Evolutionary conservation across 2,888 invertebrate species (phyloP).

Genomic region (Herminia tarsipennalis): DNA sequence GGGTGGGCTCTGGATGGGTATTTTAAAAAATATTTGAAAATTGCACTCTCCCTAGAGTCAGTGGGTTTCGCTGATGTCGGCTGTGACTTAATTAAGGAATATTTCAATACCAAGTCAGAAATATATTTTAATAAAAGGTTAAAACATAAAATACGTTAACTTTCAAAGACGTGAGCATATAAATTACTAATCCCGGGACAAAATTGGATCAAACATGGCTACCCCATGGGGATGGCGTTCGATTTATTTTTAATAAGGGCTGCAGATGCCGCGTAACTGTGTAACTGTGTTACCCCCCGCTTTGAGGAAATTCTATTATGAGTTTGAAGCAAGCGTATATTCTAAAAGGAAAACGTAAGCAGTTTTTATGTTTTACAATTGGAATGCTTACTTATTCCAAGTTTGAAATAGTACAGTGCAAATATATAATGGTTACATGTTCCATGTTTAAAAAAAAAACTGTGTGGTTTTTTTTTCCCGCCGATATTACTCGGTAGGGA

Average conservation of each 20-base stretch:
- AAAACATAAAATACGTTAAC: background rate
- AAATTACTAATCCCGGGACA: conserved; percentile 24
- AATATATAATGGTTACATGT: too few species aligned
- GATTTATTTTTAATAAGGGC: conserved; percentile 54
- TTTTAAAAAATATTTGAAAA: too few species aligned
- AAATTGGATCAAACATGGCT: conserved; percentile 39
- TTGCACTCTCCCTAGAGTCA: too few species aligned
- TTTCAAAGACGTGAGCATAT: conserved; percentile 4
- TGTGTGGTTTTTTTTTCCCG: too few species aligned
- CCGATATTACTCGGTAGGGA: too few species aligned
- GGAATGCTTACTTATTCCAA: too few species aligned
- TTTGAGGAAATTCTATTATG: conserved; percentile 13
- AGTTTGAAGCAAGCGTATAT: background rate
- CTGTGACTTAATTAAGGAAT: too few species aligned
- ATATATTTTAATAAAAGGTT: background rate
- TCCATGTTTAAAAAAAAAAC: too few species aligned
- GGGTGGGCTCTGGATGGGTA: too few species aligned
- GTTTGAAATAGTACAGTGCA: too few species aligned
- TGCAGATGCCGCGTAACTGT: conserved; percentile 45
- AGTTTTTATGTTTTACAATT: background rate
- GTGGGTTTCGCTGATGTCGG: too few species aligned
- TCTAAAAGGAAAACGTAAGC: background rate
- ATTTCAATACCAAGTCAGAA: background rate
- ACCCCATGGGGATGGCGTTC: conserved; percentile 35
- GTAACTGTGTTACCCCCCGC: conserved; percentile 11